Conservation (phyloP, 2,888 invertebrate genomes). For the Autographa pulchrina region DNA sequence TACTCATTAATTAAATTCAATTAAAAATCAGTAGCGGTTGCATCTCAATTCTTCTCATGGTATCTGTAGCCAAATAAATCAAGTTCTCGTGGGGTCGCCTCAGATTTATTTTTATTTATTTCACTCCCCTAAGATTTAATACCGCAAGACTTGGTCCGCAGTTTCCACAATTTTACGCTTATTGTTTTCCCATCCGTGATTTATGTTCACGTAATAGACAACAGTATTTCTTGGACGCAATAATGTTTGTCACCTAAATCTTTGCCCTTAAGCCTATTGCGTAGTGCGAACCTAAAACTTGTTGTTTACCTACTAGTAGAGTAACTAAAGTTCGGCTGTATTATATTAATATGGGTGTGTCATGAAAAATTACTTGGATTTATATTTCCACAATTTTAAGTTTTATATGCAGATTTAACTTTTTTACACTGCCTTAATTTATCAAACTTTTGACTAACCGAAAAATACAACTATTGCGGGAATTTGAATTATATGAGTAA, state of each 20-base stretch:
- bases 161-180: slow-evolving; percentile 90
- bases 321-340: slow-evolving; percentile 11
- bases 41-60: slow-evolving; percentile 35
- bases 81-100: slow-evolving; percentile 80
- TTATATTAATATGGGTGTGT: neutral
- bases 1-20: slow-evolving; percentile 74
- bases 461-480: too few relatives aligned
- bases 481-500: neutral
- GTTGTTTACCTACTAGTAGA: slow-evolving; percentile 44
- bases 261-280: slow-evolving; percentile 86
- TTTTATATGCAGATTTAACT: too few relatives aligned
- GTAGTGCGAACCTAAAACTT: slow-evolving; percentile 60
- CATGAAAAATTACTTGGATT: neutral
- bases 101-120: slow-evolving; percentile 89
- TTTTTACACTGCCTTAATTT: too few relatives aligned
- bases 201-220: slow-evolving; percentile 87
- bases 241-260: slow-evolving; percentile 89
- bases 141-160: slow-evolving; percentile 84
- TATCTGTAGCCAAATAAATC: slow-evolving; percentile 79
- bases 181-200: slow-evolving; percentile 90
- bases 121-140: slow-evolving; percentile 89
- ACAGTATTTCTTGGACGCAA: slow-evolving; percentile 87
- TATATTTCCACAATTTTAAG: too few relatives aligned
- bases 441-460: too few relatives aligned
- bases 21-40: slow-evolving; percentile 64